These are phyloP conservation scores for Verasper variegatus DNA, from an alignment of 2,113 vertebrate genomes.

Conservation along the genomic window DNA sequence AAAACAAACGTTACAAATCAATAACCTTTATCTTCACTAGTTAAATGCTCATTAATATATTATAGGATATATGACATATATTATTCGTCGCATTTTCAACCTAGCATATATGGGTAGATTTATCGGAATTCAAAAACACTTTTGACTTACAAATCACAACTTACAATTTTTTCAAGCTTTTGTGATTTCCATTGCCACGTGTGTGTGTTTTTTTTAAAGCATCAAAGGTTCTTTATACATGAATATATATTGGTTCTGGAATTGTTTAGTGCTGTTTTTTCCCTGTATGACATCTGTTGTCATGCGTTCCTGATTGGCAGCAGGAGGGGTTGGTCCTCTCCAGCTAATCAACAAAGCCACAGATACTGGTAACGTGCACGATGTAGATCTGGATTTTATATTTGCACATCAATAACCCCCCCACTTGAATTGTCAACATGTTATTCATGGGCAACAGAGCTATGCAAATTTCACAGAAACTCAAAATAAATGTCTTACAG, in stretches of 20 bases:
- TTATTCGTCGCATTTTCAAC: not conserved
- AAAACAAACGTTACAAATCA: slow-evolving; percentile 23
- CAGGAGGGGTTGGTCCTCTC: not conserved
- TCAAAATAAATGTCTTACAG: not conserved
- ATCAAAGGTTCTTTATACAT: not conserved
- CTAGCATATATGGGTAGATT: not conserved
- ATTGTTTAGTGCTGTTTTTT: not conserved
- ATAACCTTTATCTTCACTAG: slow-evolving; percentile 27
- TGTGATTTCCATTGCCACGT: not conserved
- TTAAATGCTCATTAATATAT: slow-evolving; percentile 1
- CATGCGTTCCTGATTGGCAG: slow-evolving; percentile 23
- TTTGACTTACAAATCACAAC: too few relatives aligned
- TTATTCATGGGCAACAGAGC: not conserved
- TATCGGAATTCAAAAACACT: too few relatives aligned
- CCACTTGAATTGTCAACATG: slow-evolving; percentile 19
- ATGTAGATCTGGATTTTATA: slow-evolving; percentile 2
- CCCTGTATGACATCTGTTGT: not conserved
- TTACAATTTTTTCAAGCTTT: not conserved
- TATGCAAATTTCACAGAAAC: not conserved
- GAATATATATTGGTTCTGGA: not conserved
- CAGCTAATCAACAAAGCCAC: slow-evolving; percentile 30
- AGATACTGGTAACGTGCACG: slow-evolving; percentile 24
- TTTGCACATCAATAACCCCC: not conserved
- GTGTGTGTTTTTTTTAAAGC: not conserved
- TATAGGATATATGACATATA: not conserved